Conservation (phyloP, 2,888 invertebrate genomes). For the Drosophila maculinotata region DNA sequence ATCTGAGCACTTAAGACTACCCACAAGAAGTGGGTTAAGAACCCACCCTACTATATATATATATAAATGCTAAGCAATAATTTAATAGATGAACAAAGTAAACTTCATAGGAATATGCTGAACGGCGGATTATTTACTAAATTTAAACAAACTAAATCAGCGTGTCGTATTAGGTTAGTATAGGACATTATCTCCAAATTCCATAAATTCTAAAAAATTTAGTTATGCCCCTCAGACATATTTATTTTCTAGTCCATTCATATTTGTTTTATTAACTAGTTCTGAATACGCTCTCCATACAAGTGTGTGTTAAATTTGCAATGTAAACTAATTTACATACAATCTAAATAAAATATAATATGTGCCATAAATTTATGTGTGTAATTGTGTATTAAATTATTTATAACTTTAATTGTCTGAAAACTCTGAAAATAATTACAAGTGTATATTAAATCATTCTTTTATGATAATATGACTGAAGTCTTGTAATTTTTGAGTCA, state of each 20-base stretch:
- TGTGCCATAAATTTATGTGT: slow-evolving; percentile 10
- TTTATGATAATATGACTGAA: too few relatives aligned
- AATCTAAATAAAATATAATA: slow-evolving; percentile 11
- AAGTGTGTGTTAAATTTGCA: slow-evolving; percentile 3
- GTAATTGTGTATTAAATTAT: slow-evolving; percentile 19
- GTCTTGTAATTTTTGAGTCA: too few relatives aligned
- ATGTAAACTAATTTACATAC: slow-evolving; percentile 34
- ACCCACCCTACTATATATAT: neutral
- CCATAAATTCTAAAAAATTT: neutral
- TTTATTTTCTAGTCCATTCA: slow-evolving; percentile 21
- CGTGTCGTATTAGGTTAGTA: too few relatives aligned
- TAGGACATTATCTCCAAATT: neutral
- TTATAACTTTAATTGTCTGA: neutral
- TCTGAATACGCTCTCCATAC: slow-evolving; percentile 6
- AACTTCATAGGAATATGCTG: neutral
- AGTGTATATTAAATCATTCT: neutral
- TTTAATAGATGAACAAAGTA: neutral
- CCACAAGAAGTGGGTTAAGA: slow-evolving; percentile 18
- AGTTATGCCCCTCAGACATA: slow-evolving; percentile 7
- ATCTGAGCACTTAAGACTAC: slow-evolving; percentile 25
- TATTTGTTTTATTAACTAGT: slow-evolving; percentile 35
- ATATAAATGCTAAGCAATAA: slow-evolving; percentile 4
- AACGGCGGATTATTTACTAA: neutral
- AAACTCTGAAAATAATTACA: neutral
- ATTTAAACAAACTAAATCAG: slow-evolving; percentile 4